Percentiles rank a stretch among this genome's conserved stretches.
phyloP scores from a whole-genome alignment of 2,113 vertebrate species.

The Ptilorrhoa leucosticta region DNA sequence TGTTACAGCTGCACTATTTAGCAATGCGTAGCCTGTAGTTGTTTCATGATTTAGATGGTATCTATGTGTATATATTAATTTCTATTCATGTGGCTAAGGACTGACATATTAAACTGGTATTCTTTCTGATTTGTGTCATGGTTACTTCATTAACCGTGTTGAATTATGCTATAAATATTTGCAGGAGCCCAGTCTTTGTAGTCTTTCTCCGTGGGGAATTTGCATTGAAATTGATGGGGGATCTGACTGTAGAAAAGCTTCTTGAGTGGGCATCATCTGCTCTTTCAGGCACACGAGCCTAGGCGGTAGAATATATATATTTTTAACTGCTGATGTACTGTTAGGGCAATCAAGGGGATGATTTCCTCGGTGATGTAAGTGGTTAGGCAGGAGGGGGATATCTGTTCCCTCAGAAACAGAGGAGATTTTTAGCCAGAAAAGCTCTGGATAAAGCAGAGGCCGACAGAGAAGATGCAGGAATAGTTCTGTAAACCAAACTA shows the following conservation, averaged over 20 bases:
- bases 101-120: not conserved
- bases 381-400: not conserved
- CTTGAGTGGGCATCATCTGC: conserved; percentile 31
- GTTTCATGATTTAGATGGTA: not conserved
- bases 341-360: not conserved
- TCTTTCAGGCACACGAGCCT: not conserved
- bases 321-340: not conserved
- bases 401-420: not conserved
- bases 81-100: not conserved
- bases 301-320: not conserved
- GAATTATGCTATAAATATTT: conserved; percentile 14
- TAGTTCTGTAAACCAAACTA: not conserved
- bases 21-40: not conserved
- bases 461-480: not conserved
- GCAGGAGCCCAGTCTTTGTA: not conserved
- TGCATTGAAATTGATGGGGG: not conserved
- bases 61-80: not conserved
- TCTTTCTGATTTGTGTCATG: conserved; percentile 15
- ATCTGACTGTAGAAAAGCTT: not conserved
- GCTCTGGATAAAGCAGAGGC: not conserved
- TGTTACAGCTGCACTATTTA: not conserved
- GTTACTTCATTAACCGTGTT: not conserved
- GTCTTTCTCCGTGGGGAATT: not conserved
- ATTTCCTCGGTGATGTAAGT: not conserved
- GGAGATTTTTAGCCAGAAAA: not conserved